Evolutionary conservation across 2,797 vertebrate species (phyloP).

Genomic region (Alfaro cultratus): DNA sequence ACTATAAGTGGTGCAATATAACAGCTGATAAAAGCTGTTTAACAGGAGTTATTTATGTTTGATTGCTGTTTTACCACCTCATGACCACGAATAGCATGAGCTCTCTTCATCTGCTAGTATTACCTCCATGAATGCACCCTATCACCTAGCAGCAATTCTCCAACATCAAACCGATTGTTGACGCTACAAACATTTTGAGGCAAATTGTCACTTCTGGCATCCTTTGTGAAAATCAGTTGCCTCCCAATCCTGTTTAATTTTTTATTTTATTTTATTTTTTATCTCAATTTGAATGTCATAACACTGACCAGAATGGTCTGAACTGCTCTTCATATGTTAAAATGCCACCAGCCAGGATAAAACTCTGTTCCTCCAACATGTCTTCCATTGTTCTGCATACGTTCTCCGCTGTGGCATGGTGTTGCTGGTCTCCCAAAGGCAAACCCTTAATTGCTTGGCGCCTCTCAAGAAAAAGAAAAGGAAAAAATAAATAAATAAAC

Average conservation of each 20-base stretch:
- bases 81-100: neutral
- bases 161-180: neutral
- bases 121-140: constrained; percentile 11
- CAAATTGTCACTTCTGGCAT: constrained; percentile 9
- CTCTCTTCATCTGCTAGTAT: neutral
- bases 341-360: constrained; percentile 45
- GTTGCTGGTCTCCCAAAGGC: constrained; percentile 74
- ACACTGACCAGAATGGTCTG: neutral
- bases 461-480: constrained; percentile 67
- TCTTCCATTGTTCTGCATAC: constrained; percentile 61
- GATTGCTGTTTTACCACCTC: constrained; percentile 31
- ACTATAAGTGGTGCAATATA: constrained; percentile 36
- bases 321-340: constrained; percentile 3
- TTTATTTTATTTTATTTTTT: constrained; percentile 21
- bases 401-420: constrained; percentile 60
- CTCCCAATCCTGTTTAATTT: neutral
- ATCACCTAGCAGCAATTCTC: neutral
- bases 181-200: neutral
- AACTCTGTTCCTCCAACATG: constrained; percentile 45
- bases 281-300: constrained; percentile 22
- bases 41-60: constrained; percentile 46
- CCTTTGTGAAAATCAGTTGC: constrained; percentile 19
- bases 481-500: constrained; percentile 44
- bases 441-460: constrained; percentile 81
- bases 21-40: constrained; percentile 42